A percentile compares a stretch with the other conserved stretches of the same genome.
Evolutionary conservation across 1,140 invertebrate species (phyloP).

Genomic region (Pseudomyrmex concolor): DNA sequence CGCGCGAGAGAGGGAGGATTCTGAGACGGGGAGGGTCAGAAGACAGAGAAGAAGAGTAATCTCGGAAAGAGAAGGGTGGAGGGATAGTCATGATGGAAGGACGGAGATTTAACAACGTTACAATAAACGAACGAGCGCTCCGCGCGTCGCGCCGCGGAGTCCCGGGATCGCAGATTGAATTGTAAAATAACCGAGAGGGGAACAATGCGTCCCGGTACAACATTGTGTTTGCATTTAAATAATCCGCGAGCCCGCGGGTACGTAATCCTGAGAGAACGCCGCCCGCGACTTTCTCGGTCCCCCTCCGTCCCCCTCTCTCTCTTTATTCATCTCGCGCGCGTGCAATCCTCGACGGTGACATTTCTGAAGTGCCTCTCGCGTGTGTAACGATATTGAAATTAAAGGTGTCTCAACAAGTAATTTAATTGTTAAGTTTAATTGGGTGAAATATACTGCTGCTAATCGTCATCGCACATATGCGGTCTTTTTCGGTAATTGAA

Average conservation of each 20-base stretch:
- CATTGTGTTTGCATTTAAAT: conserved; percentile 84
- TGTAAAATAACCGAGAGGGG: conserved; percentile 83
- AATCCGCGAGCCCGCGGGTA: conserved; percentile 80
- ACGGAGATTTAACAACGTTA: conserved; percentile 83
- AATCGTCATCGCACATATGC: too few relatives aligned
- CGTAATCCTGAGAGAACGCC: conserved; percentile 61
- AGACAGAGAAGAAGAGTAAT: conserved; percentile 21
- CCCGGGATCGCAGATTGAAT: conserved; percentile 80
- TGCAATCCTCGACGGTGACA: conserved; percentile 11
- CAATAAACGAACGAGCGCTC: conserved; percentile 79
- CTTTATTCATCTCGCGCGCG: background rate
- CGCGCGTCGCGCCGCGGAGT: conserved; percentile 36
- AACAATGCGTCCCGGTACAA: conserved; percentile 82
- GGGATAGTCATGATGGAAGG: conserved; percentile 70
- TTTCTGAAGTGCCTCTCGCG: conserved; percentile 22
- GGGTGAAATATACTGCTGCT: too few relatives aligned
- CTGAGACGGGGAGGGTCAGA: background rate
- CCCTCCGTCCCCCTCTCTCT: conserved; percentile 8
- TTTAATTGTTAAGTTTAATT: conserved; percentile 18
- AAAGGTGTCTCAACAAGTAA: background rate
- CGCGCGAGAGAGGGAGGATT: background rate
- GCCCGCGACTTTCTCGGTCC: conserved; percentile 58
- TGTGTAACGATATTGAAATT: background rate
- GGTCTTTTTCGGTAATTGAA: too few relatives aligned
- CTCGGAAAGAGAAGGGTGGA: background rate